These are phyloP conservation scores for Apostichopus leukothele DNA, from an alignment of 53 echinoderm and acorn worm genomes.

Conservation along the genomic window DNA sequence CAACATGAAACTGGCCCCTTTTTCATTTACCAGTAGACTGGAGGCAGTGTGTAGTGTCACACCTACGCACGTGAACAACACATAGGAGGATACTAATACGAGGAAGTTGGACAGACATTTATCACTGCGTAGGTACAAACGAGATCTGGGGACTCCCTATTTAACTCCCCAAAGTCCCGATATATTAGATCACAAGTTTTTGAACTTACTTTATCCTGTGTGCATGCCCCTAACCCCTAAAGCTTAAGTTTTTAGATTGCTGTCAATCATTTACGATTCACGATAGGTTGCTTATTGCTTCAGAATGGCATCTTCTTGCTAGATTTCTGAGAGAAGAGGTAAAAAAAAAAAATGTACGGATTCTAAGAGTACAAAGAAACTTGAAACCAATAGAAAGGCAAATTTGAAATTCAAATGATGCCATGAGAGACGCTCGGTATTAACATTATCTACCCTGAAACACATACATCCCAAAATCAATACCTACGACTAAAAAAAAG, in stretches of 20 bases:
- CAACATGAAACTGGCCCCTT: no score
- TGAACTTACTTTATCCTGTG: background rate
- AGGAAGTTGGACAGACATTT: no score
- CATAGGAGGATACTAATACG: no score
- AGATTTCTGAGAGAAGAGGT: background rate
- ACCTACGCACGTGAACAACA: no score
- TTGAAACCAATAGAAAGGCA: background rate
- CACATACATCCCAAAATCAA: background rate
- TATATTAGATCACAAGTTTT: no score
- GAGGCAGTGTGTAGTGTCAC: no score
- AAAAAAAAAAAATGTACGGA: background rate
- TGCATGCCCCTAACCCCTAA: background rate
- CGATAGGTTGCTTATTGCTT: background rate
- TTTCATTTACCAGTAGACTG: no score
- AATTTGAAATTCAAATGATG: background rate
- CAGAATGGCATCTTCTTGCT: background rate
- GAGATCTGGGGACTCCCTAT: no score
- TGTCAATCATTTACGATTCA: background rate
- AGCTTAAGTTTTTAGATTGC: background rate
- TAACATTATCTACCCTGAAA: background rate
- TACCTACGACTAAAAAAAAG: background rate
- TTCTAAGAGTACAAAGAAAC: background rate
- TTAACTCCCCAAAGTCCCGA: no score
- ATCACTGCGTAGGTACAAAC: no score
- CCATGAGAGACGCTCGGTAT: background rate